Evolutionary conservation across 2,797 vertebrate genomes (phyloP).

Genomic region (Philypnodon macrostomus): DNA sequence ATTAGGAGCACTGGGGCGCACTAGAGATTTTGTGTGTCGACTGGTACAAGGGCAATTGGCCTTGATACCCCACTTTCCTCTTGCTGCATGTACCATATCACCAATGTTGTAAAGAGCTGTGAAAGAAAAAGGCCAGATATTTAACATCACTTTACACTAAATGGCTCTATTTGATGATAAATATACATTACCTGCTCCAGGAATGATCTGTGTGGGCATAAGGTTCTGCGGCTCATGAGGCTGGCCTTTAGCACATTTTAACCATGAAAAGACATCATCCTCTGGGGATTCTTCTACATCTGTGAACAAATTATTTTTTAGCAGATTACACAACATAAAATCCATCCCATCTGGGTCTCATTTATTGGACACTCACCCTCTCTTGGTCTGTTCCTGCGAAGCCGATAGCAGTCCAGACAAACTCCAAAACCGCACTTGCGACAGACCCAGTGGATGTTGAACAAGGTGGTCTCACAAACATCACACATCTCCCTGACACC

Average conservation of each 20-base stretch:
- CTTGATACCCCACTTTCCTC: slow-evolving; percentile 99
- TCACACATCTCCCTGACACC: slow-evolving; percentile 98
- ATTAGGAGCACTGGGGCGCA: slow-evolving; percentile 91
- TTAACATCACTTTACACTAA: background rate
- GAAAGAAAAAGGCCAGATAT: slow-evolving; percentile 2
- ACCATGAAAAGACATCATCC: slow-evolving; percentile 96
- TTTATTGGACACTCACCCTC: slow-evolving; percentile 80
- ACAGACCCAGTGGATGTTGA: slow-evolving; percentile 99
- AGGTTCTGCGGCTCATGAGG: slow-evolving; percentile 98
- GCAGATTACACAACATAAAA: background rate
- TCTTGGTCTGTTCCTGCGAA: slow-evolving; percentile 88
- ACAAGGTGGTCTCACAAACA: slow-evolving; percentile 96
- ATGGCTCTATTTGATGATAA: background rate
- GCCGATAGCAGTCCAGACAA: slow-evolving; percentile 95
- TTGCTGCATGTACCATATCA: slow-evolving; percentile 96
- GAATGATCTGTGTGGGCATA: slow-evolving; percentile 99
- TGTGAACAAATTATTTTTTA: slow-evolving; percentile 47
- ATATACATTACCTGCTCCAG: slow-evolving; percentile 87
- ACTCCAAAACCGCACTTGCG: slow-evolving; percentile 98
- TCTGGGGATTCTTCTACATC: slow-evolving; percentile 88
- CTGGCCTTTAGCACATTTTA: slow-evolving; percentile 98
- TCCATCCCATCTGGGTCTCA: too few relatives aligned
- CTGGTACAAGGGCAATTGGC: slow-evolving; percentile 97
- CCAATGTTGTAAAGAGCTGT: slow-evolving; percentile 97
- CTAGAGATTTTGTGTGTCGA: slow-evolving; percentile 88